Conservation (phyloP, 2,888 invertebrate genomes). For the Cantharis nigra region DNA sequence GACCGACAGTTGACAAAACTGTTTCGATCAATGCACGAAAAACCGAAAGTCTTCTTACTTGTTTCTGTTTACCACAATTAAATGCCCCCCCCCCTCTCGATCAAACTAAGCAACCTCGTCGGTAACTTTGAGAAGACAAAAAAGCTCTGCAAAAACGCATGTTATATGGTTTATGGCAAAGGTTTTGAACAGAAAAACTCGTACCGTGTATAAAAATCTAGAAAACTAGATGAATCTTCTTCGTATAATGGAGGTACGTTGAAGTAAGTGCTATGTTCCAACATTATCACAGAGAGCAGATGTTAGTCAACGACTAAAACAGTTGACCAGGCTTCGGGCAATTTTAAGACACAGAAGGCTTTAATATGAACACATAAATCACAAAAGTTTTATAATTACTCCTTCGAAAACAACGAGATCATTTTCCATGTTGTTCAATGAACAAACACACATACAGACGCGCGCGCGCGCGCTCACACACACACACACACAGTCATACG, state of each 20-base stretch:
- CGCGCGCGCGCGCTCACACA: background rate
- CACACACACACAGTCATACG: background rate
- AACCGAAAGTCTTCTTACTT: too few relatives aligned
- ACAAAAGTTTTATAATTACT: constrained; percentile 17
- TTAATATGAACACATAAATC: constrained; percentile 23
- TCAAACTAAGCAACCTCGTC: too few relatives aligned
- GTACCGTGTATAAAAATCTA: constrained; percentile 55
- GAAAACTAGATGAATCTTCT: constrained; percentile 50
- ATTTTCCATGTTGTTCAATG: background rate
- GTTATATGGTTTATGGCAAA: too few relatives aligned
- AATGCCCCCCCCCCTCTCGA: too few relatives aligned
- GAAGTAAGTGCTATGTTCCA: constrained; percentile 54
- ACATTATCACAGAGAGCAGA: constrained; percentile 36
- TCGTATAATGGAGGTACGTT: constrained; percentile 52
- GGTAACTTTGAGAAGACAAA: too few relatives aligned
- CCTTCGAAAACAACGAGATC: constrained; percentile 2
- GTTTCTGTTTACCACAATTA: too few relatives aligned
- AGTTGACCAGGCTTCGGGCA: constrained; percentile 30
- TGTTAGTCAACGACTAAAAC: constrained; percentile 35
- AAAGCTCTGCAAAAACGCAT: too few relatives aligned
- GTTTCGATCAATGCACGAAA: too few relatives aligned
- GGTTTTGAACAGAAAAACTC: constrained; percentile 30
- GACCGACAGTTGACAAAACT: too few relatives aligned
- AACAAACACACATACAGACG: background rate
- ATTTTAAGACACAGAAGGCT: constrained; percentile 24